phyloP scores from a whole-genome alignment of 1,140 invertebrate genomes.

The Pollicipes pollicipes region DNA sequence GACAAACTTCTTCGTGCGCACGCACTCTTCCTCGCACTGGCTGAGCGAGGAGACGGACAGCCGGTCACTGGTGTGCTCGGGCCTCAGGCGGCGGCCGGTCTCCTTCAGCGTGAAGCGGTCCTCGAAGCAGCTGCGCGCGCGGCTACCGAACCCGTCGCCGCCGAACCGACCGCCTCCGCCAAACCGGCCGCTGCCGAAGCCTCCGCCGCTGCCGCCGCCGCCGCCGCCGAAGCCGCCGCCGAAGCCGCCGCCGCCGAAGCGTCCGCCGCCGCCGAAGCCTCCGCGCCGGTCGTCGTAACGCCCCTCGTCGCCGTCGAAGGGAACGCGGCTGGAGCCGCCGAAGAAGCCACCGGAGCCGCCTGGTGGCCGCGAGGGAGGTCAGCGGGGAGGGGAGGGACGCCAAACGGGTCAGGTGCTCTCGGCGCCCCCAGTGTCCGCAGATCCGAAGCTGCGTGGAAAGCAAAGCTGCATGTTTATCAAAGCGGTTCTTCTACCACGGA shows the following conservation, averaged over 20 bases:
- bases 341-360: too few relatives aligned
- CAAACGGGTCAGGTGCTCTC: too few relatives aligned
- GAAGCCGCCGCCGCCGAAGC: slow-evolving; percentile 24
- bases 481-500: too few relatives aligned
- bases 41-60: not conserved
- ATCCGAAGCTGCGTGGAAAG: too few relatives aligned
- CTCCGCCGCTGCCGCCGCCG: slow-evolving; percentile 2
- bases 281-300: not conserved
- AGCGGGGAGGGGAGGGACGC: too few relatives aligned
- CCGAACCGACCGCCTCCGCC: not conserved
- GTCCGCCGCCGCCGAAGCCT: slow-evolving; percentile 17
- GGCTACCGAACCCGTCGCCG: not conserved
- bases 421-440: too few relatives aligned
- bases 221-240: slow-evolving; percentile 22
- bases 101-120: slow-evolving; percentile 8
- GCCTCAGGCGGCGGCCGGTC: not conserved
- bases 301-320: too few relatives aligned
- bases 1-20: not conserved
- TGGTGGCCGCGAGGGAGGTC: too few relatives aligned
- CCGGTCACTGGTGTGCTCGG: not conserved
- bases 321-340: too few relatives aligned
- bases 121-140: slow-evolving; percentile 2
- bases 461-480: too few relatives aligned
- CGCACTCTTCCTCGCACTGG: not conserved
- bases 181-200: not conserved